Percentiles rank a stretch among this genome's conserved stretches.
Conservation (phyloP, 2,113 vertebrate genomes). For the Gnathonemus echidnorhynchus region DNA sequence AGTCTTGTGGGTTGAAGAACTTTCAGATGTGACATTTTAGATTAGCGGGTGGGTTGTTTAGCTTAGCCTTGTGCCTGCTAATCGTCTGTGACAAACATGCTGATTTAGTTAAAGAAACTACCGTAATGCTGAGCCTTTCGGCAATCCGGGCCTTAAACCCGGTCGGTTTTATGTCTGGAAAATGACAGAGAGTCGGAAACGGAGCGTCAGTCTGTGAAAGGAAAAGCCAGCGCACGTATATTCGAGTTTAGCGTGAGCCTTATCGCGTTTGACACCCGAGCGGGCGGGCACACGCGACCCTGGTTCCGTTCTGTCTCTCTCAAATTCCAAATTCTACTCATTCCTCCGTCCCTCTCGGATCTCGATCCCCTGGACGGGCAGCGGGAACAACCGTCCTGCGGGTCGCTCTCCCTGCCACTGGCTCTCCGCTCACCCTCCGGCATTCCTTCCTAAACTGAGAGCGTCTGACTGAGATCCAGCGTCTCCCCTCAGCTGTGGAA, state of each 20-base stretch:
- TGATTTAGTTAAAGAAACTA: conserved; percentile 6
- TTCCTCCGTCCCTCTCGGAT: not conserved
- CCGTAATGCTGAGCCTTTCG: not conserved
- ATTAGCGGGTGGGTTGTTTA: conserved; percentile 4
- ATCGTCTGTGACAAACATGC: conserved; percentile 1
- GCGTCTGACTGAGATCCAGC: not conserved
- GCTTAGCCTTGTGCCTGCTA: conserved; percentile 2
- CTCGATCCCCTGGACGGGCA: not conserved
- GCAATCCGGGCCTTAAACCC: not conserved
- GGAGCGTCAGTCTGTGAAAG: not conserved
- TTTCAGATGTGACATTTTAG: not conserved
- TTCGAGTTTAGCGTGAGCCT: not conserved
- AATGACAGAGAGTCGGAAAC: not conserved
- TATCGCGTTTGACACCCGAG: not conserved
- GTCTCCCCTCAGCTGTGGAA: not conserved
- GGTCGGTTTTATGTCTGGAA: conserved; percentile 1
- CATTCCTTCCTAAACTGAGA: not conserved
- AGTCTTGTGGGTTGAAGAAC: not conserved
- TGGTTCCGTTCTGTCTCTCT: not conserved
- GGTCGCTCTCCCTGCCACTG: not conserved
- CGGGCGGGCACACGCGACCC: not conserved
- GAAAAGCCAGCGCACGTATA: not conserved
- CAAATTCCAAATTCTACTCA: not conserved
- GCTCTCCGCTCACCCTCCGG: not conserved
- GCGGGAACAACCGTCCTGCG: not conserved